Evolutionary conservation across 1,140 invertebrate genomes (phyloP).

Genomic region (Pentalonia nigronervosa): DNA sequence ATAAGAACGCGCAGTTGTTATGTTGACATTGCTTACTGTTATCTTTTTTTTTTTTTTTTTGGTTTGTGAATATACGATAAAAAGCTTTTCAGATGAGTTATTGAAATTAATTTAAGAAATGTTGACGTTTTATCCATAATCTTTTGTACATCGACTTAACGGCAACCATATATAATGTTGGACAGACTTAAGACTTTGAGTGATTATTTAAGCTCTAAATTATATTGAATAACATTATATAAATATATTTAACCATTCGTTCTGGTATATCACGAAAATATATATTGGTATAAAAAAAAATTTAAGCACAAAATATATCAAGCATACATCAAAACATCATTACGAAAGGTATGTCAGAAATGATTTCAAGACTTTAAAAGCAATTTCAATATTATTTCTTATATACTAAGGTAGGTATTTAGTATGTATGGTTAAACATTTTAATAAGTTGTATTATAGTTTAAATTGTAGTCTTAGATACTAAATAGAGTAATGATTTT

Average conservation of each 20-base stretch:
- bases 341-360: too few relatives aligned
- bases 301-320: background rate
- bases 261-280: background rate
- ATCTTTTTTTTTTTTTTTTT: background rate
- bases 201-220: constrained; percentile 3
- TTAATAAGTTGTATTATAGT: too few relatives aligned
- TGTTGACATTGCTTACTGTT: background rate
- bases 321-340: background rate
- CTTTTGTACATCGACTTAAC: constrained; percentile 26
- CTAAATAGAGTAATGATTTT: too few relatives aligned
- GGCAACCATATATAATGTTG: background rate
- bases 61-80: background rate
- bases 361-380: too few relatives aligned
- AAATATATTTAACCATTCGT: background rate
- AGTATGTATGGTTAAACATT: too few relatives aligned
- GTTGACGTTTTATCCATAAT: constrained; percentile 35
- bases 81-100: constrained; percentile 25
- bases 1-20: background rate
- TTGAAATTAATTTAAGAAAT: constrained; percentile 23
- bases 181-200: background rate
- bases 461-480: too few relatives aligned
- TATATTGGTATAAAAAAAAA: background rate
- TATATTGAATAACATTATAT: background rate
- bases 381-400: too few relatives aligned
- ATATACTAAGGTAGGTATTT: too few relatives aligned